Percentiles rank a stretch among this genome's conserved stretches.
Conservation (phyloP, 2,888 invertebrate genomes). For the Lucinisca nassula region DNA sequence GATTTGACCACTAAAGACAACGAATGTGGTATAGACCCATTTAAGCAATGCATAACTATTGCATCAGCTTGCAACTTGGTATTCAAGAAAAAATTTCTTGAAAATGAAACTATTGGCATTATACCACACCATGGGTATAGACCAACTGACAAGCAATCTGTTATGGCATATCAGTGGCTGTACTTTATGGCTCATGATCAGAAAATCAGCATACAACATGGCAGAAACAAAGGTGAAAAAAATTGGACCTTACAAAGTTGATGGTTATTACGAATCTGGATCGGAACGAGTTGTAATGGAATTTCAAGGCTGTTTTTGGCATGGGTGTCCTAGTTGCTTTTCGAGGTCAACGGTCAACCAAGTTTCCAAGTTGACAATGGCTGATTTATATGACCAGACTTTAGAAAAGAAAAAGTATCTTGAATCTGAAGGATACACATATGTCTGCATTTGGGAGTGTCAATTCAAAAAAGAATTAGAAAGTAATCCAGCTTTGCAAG, state of each 20-base stretch:
- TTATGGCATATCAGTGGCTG: conserved; percentile 58
- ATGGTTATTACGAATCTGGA: conserved; percentile 28
- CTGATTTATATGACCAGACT: background rate
- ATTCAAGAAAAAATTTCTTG: conserved; percentile 48
- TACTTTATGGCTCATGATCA: conserved; percentile 36
- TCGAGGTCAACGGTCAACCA: background rate
- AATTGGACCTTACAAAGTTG: conserved; percentile 28
- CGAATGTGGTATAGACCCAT: conserved; percentile 49
- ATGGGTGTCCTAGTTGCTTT: conserved; percentile 17
- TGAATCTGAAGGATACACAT: conserved; percentile 45
- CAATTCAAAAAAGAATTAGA: conserved; percentile 62
- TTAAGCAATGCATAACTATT: conserved; percentile 56
- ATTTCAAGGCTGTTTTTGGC: conserved; percentile 43
- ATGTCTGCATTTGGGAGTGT: conserved; percentile 73
- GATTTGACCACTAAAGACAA: conserved; percentile 30
- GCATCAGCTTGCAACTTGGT: conserved; percentile 60
- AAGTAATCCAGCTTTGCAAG: conserved; percentile 39
- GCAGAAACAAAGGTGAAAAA: conserved; percentile 36
- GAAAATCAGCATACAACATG: conserved; percentile 36
- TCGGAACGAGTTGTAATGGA: background rate
- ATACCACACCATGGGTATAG: conserved; percentile 64
- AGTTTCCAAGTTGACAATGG: conserved; percentile 5
- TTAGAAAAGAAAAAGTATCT: conserved; percentile 1
- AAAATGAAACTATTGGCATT: conserved; percentile 49
- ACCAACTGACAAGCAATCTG: conserved; percentile 62